A percentile compares a stretch with the other conserved stretches of the same genome.
These are phyloP conservation scores for Coptodon rendalli DNA, from an alignment of 2,113 vertebrate species.

Conservation along the genomic window DNA sequence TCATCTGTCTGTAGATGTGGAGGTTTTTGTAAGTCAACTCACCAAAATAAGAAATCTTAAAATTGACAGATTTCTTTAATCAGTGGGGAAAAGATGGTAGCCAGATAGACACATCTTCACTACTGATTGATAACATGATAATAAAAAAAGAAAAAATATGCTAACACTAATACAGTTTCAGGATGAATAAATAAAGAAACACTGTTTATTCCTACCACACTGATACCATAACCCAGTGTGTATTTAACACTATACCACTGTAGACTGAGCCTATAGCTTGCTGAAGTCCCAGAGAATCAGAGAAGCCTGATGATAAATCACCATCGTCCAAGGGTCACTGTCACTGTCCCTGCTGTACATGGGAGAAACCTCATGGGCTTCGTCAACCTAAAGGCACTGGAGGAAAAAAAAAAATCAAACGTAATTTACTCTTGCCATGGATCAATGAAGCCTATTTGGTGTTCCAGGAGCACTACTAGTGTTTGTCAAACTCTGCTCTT, in stretches of 20 bases:
- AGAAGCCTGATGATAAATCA: neutral
- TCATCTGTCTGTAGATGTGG: neutral
- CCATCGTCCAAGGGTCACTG: neutral
- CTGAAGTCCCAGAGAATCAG: neutral
- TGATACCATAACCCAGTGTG: neutral
- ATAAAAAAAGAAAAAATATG: neutral
- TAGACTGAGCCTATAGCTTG: neutral
- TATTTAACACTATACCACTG: neutral
- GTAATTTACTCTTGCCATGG: constrained; percentile 6
- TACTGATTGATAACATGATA: neutral
- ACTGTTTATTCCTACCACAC: neutral
- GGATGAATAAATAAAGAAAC: neutral
- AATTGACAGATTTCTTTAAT: neutral
- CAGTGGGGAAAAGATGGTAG: neutral
- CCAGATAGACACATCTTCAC: neutral
- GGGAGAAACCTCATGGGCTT: neutral
- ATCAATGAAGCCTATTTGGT: constrained; percentile 18
- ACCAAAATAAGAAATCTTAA: neutral
- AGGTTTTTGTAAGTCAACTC: neutral
- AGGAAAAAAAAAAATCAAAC: constrained; percentile 1
- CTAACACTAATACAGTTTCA: neutral
- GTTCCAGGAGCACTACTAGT: neutral
- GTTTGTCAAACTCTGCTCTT: neutral
- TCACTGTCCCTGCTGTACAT: neutral
- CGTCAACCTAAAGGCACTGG: neutral